A percentile compares a stretch with the other conserved stretches of the same genome.
These are phyloP conservation scores for Tholera decimalis DNA, from an alignment of 2,888 invertebrate species.

Conservation along the genomic window DNA sequence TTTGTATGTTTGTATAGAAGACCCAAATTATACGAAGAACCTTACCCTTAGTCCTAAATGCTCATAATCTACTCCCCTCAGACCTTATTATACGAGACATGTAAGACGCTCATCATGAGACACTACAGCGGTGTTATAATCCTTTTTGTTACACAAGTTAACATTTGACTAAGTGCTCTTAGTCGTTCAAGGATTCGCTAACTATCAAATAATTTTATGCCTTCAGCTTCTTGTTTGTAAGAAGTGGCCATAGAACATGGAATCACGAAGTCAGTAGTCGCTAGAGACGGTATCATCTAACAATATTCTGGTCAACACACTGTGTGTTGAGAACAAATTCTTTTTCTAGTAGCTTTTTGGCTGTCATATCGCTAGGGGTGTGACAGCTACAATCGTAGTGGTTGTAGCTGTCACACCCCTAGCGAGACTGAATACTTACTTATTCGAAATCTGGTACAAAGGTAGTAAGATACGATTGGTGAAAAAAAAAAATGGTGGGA, in stretches of 20 bases:
- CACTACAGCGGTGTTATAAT: constrained; percentile 36
- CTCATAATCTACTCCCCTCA: constrained; percentile 32
- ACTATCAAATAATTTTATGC: constrained; percentile 18
- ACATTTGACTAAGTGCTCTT: constrained; percentile 33
- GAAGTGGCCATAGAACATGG: not conserved
- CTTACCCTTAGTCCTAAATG: constrained; percentile 22
- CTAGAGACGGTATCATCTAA: not conserved
- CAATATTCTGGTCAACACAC: not conserved
- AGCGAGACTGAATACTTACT: no score
- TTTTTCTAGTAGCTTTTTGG: no score
- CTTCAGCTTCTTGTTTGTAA: constrained; percentile 1
- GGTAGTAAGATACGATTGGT: no score
- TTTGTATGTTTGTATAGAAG: constrained; percentile 23
- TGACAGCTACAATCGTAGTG: no score
- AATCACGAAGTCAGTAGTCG: not conserved
- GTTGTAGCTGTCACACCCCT: no score
- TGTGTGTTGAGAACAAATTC: not conserved
- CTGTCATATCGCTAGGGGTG: no score
- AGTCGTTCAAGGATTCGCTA: constrained; percentile 6
- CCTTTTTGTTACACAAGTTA: constrained; percentile 50
- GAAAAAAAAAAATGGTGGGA: no score
- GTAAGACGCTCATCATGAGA: constrained; percentile 25
- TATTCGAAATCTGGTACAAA: no score
- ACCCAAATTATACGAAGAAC: constrained; percentile 27
- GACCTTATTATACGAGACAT: constrained; percentile 37